Evolutionary conservation across 2,113 vertebrate genomes (phyloP), one percentile per base, ranked within the genome.

Genomic region (Pica pica): DNA sequence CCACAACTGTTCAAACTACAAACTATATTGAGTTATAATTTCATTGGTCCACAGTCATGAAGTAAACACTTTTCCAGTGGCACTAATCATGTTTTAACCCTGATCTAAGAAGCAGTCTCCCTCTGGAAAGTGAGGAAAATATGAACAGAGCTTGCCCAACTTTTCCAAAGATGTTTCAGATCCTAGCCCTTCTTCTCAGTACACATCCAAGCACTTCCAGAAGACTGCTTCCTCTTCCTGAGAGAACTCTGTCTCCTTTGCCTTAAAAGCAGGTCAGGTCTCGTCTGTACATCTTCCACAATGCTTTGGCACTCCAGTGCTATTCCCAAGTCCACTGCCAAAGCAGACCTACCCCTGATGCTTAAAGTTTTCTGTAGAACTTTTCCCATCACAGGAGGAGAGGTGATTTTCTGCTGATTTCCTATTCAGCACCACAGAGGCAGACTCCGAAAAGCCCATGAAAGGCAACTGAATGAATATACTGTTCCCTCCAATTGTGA

Each of bases 11-110:
- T 93, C 87, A 94, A 97, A 95, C 52, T 77, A 91, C 95, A 88
- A 96, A 95, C 87, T 89, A 78, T 64, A 97, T 71, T 52, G 60
- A 97, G 55, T 93, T 94, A 91, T 61, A 77, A 92, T 92, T 94
- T 96, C 96, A 96, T 95, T 96, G 94, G 56, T 89, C 87, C 8
- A 8, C 86, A 94, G 92, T 91, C 26, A 39, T 71, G 61, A 95
- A 90, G 79, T 83, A 96, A 96, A 89, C 92, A 91, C 18, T 57
- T 95, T 81, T 41, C 89, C 90, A 93, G 74, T 96, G 89, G 65
- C 82, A 89, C 22, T 93, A 96, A 90, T 89, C 6, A 5, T 47
- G 42, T 89, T 94, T 96, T 76, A 89, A 71, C 57, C 30, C 73
- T 82, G 49, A 95, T 87, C 52, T 49, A 69, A 92, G 56, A 76